Conservation (phyloP, 2,888 invertebrate genomes). For the Hedya salicella region DNA sequence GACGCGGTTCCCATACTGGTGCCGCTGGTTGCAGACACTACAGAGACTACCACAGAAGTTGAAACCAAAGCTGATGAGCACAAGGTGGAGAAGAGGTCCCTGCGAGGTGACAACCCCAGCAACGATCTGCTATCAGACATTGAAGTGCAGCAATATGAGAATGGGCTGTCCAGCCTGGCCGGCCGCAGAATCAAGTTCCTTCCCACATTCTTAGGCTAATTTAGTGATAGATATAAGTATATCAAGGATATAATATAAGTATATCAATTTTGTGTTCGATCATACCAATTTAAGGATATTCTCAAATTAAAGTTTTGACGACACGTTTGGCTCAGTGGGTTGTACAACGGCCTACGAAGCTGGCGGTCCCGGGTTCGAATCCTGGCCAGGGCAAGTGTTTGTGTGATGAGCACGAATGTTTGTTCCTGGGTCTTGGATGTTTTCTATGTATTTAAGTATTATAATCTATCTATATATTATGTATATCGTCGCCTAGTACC, state of each 20-base stretch:
- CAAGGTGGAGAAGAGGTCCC: slow-evolving; percentile 68
- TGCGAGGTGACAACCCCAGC: slow-evolving; percentile 67
- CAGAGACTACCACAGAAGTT: slow-evolving; percentile 53
- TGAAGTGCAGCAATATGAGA: slow-evolving; percentile 66
- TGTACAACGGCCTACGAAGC: too few species aligned
- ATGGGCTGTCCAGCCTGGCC: slow-evolving; percentile 62
- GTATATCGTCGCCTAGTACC: too few species aligned
- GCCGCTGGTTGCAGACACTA: slow-evolving; percentile 50
- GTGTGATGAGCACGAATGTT: too few species aligned
- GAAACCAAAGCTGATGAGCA: slow-evolving; percentile 54
- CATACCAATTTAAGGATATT: background rate
- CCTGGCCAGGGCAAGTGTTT: too few species aligned
- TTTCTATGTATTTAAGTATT: too few species aligned
- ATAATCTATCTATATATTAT: too few species aligned
- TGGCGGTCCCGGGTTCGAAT: too few species aligned
- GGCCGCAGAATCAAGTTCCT: slow-evolving; percentile 77
- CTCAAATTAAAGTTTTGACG: background rate
- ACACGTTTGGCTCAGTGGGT: too few species aligned
- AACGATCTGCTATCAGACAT: slow-evolving; percentile 70
- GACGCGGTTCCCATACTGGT: slow-evolving; percentile 65
- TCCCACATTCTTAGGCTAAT: slow-evolving; percentile 75
- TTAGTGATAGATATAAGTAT: slow-evolving; percentile 4
- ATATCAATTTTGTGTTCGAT: background rate
- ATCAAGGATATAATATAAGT: slow-evolving; percentile 3
- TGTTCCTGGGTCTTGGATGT: too few species aligned